Evolutionary conservation across 2,797 vertebrate species (phyloP), one percentile per base, ranked within the genome.

Genomic region (Rhynchotus rufescens): DNA sequence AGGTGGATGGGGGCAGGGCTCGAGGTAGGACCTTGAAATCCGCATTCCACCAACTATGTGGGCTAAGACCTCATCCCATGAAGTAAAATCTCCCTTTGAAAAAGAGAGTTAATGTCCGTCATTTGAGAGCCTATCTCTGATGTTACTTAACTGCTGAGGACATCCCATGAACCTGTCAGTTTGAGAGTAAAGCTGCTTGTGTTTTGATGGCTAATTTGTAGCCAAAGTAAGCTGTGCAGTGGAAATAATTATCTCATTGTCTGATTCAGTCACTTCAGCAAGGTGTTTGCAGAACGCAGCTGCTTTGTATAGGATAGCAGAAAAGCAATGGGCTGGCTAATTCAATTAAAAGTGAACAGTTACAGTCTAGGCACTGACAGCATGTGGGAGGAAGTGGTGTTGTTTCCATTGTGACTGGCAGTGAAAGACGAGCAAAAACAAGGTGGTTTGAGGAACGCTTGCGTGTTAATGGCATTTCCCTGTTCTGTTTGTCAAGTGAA

Each of bases 391-490:
- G 97, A 98, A 98, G 97, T 97, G 97, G 96, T 97, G 93, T 85
- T 94, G 96, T 98, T 98, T 98, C 97, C 97, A 98, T 90, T 96
- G 88, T 96, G 96, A 96, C 96, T 95, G 94, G 95, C 96, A 96
- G 94, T 7, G 45, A 93, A 90, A 28, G 52, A 86, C 89, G 71
- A 88, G 95, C 96, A 19, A 97, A 97, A 98, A 97, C 97, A 97
- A 96, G 92, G 97, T 86, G 92, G 96, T 93, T 95, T 96, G 95
- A 96, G 97, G 97, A 97, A 93, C 79, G 89, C 89, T 92, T 95
- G 94, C 65, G 96, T 97, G 96, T 97, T 96, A 88, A 85, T 92
- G 97, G 97, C 97, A 97, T 98, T 98, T 98, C 97, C 97, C 97
- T 98, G 94, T 62, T 93, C 82, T 97, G 97, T 97, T 98, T 98